A percentile compares a stretch with the other conserved stretches of the same genome.
These are phyloP conservation scores for Nothoprocta pentlandii DNA, from an alignment of 2,113 vertebrate genomes.

Conservation along the genomic window DNA sequence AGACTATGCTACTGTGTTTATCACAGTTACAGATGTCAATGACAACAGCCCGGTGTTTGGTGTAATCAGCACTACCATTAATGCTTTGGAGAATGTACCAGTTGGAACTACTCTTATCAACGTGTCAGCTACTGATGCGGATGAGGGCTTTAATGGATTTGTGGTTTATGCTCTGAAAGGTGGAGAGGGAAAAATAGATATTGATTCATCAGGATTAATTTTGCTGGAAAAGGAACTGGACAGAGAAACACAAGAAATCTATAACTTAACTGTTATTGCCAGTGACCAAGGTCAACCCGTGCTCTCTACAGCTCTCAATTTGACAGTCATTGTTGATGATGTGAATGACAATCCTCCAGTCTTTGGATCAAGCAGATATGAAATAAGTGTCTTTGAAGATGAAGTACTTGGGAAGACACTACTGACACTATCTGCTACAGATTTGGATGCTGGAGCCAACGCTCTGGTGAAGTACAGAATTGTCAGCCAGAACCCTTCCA, in stretches of 20 bases:
- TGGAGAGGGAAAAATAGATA: conserved; percentile 74
- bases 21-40: conserved; percentile 79
- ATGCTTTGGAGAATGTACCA: conserved; percentile 37
- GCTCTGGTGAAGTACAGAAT: conserved; percentile 70
- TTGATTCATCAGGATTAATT: conserved; percentile 75
- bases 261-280: conserved; percentile 76
- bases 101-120: conserved; percentile 15
- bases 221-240: conserved; percentile 70
- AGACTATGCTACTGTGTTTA: conserved; percentile 67
- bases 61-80: not conserved
- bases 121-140: conserved; percentile 64
- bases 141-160: conserved; percentile 79
- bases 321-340: conserved; percentile 67
- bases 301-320: conserved; percentile 34
- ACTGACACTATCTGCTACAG: conserved; percentile 67
- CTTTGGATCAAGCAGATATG: conserved; percentile 64
- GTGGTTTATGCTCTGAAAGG: conserved; percentile 77
- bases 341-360: conserved; percentile 78
- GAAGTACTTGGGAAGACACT: conserved; percentile 11
- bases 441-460: conserved; percentile 75
- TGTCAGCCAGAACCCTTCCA: conserved; percentile 59
- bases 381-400: conserved; percentile 62
- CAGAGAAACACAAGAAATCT: conserved; percentile 72
- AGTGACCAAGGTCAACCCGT: conserved; percentile 79
- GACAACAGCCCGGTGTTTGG: conserved; percentile 80